Evolutionary conservation across 2,113 vertebrate species (phyloP).

Genomic region (Syngnathoides biaculeatus): DNA sequence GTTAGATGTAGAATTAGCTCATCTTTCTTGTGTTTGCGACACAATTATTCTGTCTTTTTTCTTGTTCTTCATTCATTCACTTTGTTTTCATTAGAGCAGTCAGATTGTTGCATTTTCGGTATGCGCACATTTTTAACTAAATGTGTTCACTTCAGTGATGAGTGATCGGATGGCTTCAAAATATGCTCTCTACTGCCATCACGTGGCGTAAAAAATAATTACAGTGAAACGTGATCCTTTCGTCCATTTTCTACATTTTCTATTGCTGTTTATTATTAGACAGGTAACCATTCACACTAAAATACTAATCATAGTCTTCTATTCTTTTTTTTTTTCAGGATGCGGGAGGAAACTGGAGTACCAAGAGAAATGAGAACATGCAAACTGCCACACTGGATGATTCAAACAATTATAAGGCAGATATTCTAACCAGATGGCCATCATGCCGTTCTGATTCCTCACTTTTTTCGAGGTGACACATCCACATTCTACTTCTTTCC

Average conservation of each 20-base stretch:
- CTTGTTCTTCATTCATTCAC: not conserved
- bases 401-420: not conserved
- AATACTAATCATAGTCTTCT: no score
- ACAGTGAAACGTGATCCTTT: not conserved
- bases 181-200: conserved; percentile 62
- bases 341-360: no score
- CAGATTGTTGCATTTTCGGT: not conserved
- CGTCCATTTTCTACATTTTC: not conserved
- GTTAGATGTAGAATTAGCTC: conserved; percentile 8
- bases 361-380: no score
- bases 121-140: conserved; percentile 4
- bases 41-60: not conserved
- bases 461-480: conserved; percentile 15
- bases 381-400: no score
- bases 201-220: conserved; percentile 35
- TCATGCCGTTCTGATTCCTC: not conserved
- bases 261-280: not conserved
- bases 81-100: conserved; percentile 3
- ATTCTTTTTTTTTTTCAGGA: no score
- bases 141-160: conserved; percentile 12
- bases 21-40: not conserved
- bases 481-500: no score
- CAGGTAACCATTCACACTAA: not conserved
- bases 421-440: not conserved
- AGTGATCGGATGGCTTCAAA: conserved; percentile 12